A percentile compares a stretch with the other conserved stretches of the same genome.
These are phyloP conservation scores for Solenodon paradoxus DNA, from an alignment of 2,113 vertebrate species.

Conservation along the genomic window DNA sequence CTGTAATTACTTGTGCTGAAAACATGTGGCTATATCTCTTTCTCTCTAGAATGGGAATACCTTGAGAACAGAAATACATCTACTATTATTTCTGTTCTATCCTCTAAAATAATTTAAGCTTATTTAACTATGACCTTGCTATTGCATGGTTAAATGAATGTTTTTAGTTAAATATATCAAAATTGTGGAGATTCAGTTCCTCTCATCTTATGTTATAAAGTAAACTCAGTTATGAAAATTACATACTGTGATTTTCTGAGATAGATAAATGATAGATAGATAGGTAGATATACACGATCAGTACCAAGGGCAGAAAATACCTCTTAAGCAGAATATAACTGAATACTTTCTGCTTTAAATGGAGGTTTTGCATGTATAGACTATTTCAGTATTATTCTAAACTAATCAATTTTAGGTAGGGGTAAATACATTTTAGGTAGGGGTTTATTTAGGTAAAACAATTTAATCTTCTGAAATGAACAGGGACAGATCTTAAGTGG, in stretches of 20 bases:
- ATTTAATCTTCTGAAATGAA: background rate
- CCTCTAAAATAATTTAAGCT: background rate
- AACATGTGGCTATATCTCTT: background rate
- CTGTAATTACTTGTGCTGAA: background rate
- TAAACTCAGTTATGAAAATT: background rate
- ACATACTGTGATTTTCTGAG: background rate
- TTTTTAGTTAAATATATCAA: too few relatives aligned
- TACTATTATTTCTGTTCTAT: background rate
- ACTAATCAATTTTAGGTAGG: too few relatives aligned
- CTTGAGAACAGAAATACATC: background rate
- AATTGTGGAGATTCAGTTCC: background rate
- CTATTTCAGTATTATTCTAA: background rate
- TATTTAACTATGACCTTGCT: background rate
- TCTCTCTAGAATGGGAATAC: background rate
- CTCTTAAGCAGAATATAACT: background rate
- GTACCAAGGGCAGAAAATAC: background rate
- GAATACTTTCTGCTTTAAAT: background rate
- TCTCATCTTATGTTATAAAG: background rate
- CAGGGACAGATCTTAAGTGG: background rate
- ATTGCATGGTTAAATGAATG: background rate
- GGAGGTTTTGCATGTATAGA: background rate
- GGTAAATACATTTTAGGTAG: background rate
- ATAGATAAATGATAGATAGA: too few relatives aligned
- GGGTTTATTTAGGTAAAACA: background rate
- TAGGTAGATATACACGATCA: too few relatives aligned